A percentile compares a stretch with the other conserved stretches of the same genome.
Evolutionary conservation across 2,113 vertebrate species (phyloP).

Genomic region (Hyperopisus bebe): DNA sequence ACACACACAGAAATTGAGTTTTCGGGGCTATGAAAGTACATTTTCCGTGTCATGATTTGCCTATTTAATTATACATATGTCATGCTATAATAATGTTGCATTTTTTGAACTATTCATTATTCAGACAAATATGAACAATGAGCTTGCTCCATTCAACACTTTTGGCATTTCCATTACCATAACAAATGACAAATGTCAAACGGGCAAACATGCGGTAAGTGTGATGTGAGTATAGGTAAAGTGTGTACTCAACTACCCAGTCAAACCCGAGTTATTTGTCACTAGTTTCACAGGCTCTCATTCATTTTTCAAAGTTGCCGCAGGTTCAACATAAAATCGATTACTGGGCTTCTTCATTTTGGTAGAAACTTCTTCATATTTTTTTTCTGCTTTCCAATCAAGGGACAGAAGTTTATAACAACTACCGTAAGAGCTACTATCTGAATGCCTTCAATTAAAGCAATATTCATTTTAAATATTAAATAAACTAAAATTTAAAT

Average conservation of each 20-base stretch:
- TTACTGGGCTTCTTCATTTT: background rate
- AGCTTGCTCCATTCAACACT: background rate
- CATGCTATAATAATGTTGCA: background rate
- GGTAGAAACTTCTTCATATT: background rate
- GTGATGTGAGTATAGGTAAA: background rate
- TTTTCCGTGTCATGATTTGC: background rate
- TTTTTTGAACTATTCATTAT: background rate
- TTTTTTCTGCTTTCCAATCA: background rate
- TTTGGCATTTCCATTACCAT: background rate
- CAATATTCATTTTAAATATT: background rate
- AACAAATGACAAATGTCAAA: background rate
- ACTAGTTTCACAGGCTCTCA: background rate
- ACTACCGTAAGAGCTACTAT: background rate
- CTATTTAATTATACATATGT: background rate
- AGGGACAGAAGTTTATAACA: background rate
- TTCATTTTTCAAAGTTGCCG: background rate
- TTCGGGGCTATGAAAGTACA: background rate
- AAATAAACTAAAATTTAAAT: background rate
- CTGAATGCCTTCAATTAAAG: background rate
- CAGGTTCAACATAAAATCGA: background rate
- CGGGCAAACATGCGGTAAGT: background rate
- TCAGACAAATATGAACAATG: background rate
- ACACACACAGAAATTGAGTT: background rate
- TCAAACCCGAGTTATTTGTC: background rate
- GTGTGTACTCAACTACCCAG: background rate